Evolutionary conservation across 2,888 invertebrate species (phyloP).

Genomic region (Odontothrips loti): DNA sequence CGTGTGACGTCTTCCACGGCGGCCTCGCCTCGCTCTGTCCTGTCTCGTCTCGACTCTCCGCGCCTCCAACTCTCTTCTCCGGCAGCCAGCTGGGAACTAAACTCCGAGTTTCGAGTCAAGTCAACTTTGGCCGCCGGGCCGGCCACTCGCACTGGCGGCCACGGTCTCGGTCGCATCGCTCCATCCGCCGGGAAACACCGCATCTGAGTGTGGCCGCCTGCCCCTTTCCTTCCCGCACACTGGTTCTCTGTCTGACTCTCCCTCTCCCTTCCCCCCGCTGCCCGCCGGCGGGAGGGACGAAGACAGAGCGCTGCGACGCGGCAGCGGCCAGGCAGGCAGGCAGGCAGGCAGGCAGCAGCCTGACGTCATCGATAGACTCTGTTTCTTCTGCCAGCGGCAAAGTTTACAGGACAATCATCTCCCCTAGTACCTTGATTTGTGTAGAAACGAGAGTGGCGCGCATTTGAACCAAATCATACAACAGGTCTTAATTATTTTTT

Average conservation of each 20-base stretch:
- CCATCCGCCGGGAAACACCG: neutral
- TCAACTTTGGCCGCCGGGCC: neutral
- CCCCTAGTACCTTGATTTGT: no score
- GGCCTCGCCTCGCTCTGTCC: neutral
- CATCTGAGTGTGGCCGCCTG: neutral
- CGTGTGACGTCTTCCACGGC: neutral
- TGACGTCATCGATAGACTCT: no score
- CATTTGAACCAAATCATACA: no score
- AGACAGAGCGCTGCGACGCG: no score
- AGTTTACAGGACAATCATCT: no score
- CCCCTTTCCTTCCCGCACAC: neutral
- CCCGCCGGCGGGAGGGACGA: no score
- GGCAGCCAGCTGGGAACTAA: constrained; percentile 8
- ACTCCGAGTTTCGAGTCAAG: neutral
- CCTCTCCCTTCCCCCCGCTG: neutral
- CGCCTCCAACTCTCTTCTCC: neutral
- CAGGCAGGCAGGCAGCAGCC: no score
- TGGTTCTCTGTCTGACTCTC: neutral
- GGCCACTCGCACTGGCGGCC: neutral
- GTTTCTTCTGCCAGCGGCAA: no score
- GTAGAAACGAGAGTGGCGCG: no score
- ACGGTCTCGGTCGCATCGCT: neutral
- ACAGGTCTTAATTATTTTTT: neutral
- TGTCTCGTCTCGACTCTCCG: neutral
- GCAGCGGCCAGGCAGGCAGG: no score